Evolutionary conservation across 2,888 invertebrate genomes (phyloP), one percentile per base, ranked within the genome.

Genomic region (Drosophila basisetae): DNA sequence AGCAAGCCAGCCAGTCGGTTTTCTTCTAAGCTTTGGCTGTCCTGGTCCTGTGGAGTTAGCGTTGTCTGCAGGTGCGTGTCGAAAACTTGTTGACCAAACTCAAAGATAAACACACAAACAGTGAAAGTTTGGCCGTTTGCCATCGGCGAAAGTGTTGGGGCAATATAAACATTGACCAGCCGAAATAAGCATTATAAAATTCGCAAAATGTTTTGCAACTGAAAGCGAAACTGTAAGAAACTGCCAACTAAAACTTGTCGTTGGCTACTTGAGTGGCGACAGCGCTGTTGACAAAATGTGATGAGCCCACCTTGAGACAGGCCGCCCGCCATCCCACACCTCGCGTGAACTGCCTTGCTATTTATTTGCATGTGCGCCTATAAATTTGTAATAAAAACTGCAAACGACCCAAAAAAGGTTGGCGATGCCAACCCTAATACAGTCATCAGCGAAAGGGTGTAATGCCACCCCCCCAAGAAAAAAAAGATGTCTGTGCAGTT

Each of bases 381-480:
- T 91, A 91, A 91, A 91, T 91, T 88, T 82, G 91, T 85, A 90
- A 91, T 91, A 91, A 91, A 91, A 91, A 89, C 80, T 80, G 89
- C 76, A 86, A 91, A 88, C 90, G 88, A 89, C 87, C 91, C 56
- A 77, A 79, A 80, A 76, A n/a, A 41, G 84, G 76, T 73, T 72
- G 79, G 67, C 78, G 68, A 62, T 56, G 63, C 70, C 81, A 72
- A 64, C 84, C 81, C 77, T 91, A 91, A 89, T 91, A 87, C 82
- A 89, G 82, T 89, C 88, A 89, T 89, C 91, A 81, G 83, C 64
- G 80, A 80, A 83, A 75, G 83, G 83, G 90, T 37, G 28, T 37
- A 55, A 37, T 6, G 25, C 16, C 49, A 22, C 49, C 9, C 2
- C 4, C 4, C 3, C n/a, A 52, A 63, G 53, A 47, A 3, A 52